Evolutionary conservation across 1,140 invertebrate genomes (phyloP), one percentile per base, ranked within the genome.

Genomic region (Calliopsis andreniformis): DNA sequence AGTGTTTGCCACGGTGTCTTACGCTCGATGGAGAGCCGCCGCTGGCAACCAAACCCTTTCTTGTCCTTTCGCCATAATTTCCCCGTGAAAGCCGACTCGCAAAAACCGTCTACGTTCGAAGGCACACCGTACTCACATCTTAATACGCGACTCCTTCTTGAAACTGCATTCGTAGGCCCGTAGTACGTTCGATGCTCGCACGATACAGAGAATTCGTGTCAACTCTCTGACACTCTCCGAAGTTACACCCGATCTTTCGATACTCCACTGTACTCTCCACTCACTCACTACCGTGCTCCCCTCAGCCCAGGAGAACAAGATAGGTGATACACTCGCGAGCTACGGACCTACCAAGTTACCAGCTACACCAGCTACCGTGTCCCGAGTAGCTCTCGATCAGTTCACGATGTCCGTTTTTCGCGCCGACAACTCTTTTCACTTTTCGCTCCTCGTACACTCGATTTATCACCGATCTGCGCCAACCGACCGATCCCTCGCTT

Each of bases 121-220:
- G 32, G 23, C 51, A 47, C 63, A 62, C 28, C 43, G 39, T 79
- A 85, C 86, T 87, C 53, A 87, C 86, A 87, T 87, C 66, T 87
- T 87, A 87, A 85, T 62, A 79, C 64, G 61, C 79, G 59, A 47
- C 51, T 58, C 63, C 59, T 18, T 69, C 56, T 59, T 63, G 58
- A 76, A 68, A 66, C 82, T 69, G 78, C 85, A 87, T 87, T 85
- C 85, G 80, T 69, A 58, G 53, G 75, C 79, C 51, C 39, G 69
- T 25, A 59, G 76, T 47, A 62, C 56, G 35, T 10, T 39, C 35
- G 35, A 39, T 39, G 35, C 35, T 39, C 35, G 35, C 35, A 39
- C 35, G 35, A 39, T 39, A 39, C 35, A 58, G 6, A 72, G 47
- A 67, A 67, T 35, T 62, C 62, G 23, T 66, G 67, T 68, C 69